A percentile compares a stretch with the other conserved stretches of the same genome.
phyloP scores from a whole-genome alignment of 2,113 vertebrate species.

The Caranx melampygus region DNA sequence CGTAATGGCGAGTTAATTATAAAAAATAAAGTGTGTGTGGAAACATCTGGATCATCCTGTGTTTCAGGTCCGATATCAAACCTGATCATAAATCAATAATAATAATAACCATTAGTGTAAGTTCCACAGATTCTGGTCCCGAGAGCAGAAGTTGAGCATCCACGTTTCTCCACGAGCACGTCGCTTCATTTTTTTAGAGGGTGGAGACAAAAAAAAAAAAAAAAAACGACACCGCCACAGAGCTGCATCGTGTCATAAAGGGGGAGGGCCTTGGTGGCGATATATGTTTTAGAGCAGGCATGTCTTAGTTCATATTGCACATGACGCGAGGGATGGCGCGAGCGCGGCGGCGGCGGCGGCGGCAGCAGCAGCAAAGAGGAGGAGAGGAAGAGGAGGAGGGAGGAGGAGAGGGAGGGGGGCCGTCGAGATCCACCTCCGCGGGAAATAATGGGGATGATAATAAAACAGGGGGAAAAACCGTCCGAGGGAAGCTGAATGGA shows the following conservation, averaged over 20 bases:
- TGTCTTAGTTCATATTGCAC: constrained; percentile 78
- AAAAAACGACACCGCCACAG: constrained; percentile 12
- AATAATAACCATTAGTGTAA: neutral
- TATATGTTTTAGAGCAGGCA: constrained; percentile 84
- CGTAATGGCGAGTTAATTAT: constrained; percentile 31
- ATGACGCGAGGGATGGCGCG: constrained; percentile 68
- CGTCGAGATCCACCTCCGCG: constrained; percentile 72
- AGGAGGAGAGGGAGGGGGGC: constrained; percentile 24
- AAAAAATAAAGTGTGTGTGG: too few species aligned
- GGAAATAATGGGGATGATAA: constrained; percentile 80
- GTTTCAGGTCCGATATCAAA: neutral
- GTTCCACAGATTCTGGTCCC: neutral
- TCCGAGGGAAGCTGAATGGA: constrained; percentile 87
- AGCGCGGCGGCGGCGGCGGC: constrained; percentile 43
- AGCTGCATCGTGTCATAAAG: constrained; percentile 80
- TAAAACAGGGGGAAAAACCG: constrained; percentile 77
- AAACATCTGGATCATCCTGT: neutral
- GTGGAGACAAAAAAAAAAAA: constrained; percentile 73
- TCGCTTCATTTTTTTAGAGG: constrained; percentile 57
- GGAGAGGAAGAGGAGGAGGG: constrained; percentile 17
- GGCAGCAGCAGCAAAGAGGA: constrained; percentile 24
- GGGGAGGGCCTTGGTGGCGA: constrained; percentile 79
- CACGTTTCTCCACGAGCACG: constrained; percentile 24
- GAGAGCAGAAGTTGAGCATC: constrained; percentile 9
- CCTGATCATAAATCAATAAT: neutral